phyloP scores from a whole-genome alignment of 2,113 vertebrate genomes.

The Phainopepla nitens region DNA sequence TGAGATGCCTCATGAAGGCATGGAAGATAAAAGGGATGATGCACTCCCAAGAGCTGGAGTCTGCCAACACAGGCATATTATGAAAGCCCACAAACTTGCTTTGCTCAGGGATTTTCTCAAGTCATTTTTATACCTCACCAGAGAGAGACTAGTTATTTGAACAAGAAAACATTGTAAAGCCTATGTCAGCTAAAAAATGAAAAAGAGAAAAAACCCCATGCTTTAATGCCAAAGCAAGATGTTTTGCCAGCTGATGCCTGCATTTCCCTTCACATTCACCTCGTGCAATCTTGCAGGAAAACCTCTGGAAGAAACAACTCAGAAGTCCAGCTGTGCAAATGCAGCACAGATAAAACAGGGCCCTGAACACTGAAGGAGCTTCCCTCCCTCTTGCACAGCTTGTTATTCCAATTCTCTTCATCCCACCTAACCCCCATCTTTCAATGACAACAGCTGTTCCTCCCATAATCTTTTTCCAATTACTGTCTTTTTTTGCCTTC shows the following conservation, averaged over 20 bases:
- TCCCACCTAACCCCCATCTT: background rate
- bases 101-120: constrained; percentile 1
- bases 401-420: background rate
- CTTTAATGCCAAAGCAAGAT: background rate
- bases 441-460: background rate
- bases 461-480: background rate
- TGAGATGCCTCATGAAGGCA: background rate
- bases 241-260: background rate
- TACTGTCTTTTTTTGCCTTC: background rate
- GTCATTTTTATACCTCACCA: background rate
- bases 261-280: background rate
- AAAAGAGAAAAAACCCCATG: background rate
- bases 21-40: background rate
- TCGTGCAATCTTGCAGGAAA: background rate
- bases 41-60: background rate
- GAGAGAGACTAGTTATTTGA: constrained; percentile 14
- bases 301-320: background rate
- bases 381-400: background rate
- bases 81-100: background rate
- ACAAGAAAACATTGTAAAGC: background rate
- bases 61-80: background rate
- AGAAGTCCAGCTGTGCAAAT: background rate
- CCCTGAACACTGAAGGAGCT: background rate
- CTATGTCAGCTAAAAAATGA: constrained; percentile 2
- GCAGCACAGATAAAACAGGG: background rate